Conservation (phyloP, 2,797 vertebrate genomes). For the Sylvia borin region DNA sequence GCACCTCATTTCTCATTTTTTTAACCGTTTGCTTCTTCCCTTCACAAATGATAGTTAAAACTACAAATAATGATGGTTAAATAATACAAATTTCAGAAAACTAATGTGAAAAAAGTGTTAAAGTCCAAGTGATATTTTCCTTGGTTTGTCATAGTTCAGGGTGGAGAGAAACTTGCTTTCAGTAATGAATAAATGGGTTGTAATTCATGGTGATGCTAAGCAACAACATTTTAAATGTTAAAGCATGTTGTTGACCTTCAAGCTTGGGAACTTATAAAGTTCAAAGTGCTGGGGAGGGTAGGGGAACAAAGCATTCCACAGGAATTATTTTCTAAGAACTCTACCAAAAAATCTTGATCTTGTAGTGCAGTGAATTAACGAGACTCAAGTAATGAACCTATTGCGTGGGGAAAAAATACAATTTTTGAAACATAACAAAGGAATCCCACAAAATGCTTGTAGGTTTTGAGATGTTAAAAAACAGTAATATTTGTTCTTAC, state of each 20-base stretch:
- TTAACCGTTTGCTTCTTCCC: not conserved
- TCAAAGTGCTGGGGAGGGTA: not conserved
- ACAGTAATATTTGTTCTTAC: not conserved
- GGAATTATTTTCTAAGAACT: not conserved
- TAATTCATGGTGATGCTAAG: conserved; percentile 20
- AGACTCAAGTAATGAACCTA: not conserved
- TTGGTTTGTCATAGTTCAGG: not conserved
- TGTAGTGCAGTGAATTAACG: not conserved
- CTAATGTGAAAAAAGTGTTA: not conserved
- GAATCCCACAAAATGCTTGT: not conserved
- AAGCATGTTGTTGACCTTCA: conserved; percentile 22
- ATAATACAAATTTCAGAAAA: not conserved
- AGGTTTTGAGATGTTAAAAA: not conserved
- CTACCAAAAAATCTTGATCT: not conserved
- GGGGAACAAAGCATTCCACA: not conserved
- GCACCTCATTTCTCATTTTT: not conserved
- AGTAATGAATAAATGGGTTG: not conserved
- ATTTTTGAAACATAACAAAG: not conserved
- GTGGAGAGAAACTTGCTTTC: not conserved
- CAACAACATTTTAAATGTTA: not conserved
- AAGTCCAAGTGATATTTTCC: not conserved
- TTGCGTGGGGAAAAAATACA: not conserved
- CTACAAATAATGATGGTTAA: not conserved
- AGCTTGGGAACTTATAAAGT: not conserved
- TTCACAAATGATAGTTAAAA: not conserved